phyloP scores from a whole-genome alignment of 2,113 vertebrate genomes.

The Conger conger region DNA sequence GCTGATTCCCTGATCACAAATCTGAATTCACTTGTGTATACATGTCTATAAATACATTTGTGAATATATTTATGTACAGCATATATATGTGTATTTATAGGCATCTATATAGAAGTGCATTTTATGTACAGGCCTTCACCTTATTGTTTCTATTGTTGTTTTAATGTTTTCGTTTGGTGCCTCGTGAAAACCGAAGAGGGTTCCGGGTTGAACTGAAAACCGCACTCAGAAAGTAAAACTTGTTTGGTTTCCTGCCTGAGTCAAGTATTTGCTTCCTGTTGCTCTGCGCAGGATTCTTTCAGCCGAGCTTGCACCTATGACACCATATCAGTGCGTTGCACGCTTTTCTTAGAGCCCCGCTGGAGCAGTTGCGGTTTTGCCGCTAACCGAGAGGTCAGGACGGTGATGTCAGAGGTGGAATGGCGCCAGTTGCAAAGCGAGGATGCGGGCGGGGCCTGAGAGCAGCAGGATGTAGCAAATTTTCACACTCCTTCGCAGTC shows the following conservation, averaged over 20 bases:
- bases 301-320: background rate
- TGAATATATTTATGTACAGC: slow-evolving; percentile 9
- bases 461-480: too few species aligned
- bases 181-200: background rate
- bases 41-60: background rate
- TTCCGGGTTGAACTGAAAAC: background rate
- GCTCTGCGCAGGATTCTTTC: background rate
- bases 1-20: background rate
- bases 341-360: too few species aligned
- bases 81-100: background rate
- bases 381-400: too few species aligned
- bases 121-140: background rate
- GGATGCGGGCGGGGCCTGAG: too few species aligned
- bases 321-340: too few species aligned
- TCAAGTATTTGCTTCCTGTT: background rate
- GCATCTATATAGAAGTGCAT: background rate
- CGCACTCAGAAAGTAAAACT: background rate
- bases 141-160: background rate
- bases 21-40: slow-evolving; percentile 1
- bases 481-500: too few species aligned
- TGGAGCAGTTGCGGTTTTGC: too few species aligned
- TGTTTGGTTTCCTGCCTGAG: background rate
- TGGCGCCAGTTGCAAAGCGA: too few species aligned
- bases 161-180: background rate
- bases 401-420: too few species aligned